Evolutionary conservation across 2,797 vertebrate species (phyloP), one percentile per base, ranked within the genome.

Genomic region (Labroides dimidiatus): DNA sequence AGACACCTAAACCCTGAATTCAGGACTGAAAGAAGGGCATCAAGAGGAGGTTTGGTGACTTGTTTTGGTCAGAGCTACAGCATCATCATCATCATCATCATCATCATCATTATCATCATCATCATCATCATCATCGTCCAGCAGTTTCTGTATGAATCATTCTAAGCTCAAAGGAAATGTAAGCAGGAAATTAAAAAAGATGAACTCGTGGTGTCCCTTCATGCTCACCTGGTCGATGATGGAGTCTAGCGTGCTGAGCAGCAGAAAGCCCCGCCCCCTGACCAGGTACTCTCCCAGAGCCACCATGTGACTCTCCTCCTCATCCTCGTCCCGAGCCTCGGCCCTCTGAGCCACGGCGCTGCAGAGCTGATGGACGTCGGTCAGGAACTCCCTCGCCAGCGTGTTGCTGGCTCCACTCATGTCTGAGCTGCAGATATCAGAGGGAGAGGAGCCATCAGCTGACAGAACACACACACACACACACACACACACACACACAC

Each of bases 391-490:
- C 88, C 98, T 94, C 58, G 98, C 98, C 93, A 99, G 87, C 13
- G 95, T 96, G 91, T 99, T 99, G 92, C 97, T 98, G 92, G 96
- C 95, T 30, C 95, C 95, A 93, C 96, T 98, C 98, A 99, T 99
- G 93, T 96, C 96, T 89, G 95, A 97, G 93, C 97, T 99, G 64
- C 1, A 64, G 20, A 77, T 12, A 69, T 2, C 8, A 12, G 11
- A 36, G 36, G 11, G 36, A 36, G 36, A 27, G 36, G 20, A 78
- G 60, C 41, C 15, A 62, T 49, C 3, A 27, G 24, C 24, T 27
- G 24, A 27, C 3, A 27, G 6, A 3, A 27, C 24, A 27, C 24
- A 27, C 24, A 27, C 3, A 27, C 24, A 27, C 24, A 27, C 24
- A 27, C 24, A 27, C 24, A 27, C 24, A 27, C 24, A 27, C 3